Evolutionary conservation across 2,888 invertebrate genomes (phyloP).

Genomic region (Apamea sordens): DNA sequence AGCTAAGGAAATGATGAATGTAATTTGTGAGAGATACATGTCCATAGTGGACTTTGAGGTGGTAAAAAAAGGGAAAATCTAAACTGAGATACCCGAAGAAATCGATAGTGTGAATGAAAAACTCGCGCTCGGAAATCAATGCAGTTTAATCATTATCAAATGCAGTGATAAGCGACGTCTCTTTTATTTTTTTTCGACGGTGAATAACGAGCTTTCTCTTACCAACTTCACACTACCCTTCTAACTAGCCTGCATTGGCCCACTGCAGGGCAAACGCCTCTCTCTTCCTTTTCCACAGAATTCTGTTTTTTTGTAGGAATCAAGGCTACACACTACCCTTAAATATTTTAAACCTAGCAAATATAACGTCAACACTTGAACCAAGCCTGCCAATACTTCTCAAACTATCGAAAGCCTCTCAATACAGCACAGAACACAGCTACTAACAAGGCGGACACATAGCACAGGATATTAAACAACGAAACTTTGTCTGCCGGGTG

Average conservation of each 20-base stretch:
- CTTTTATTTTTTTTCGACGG: not conserved
- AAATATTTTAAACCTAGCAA: conserved; percentile 3
- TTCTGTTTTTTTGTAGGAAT: no score
- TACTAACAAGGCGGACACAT: conserved; percentile 66
- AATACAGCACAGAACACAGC: conserved; percentile 58
- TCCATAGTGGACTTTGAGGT: not conserved
- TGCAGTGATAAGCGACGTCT: not conserved
- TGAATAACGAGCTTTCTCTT: no score
- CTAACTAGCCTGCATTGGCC: no score
- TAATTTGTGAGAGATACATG: not conserved
- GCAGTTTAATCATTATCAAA: not conserved
- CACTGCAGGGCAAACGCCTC: no score
- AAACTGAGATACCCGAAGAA: conserved; percentile 24
- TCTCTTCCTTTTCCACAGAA: no score
- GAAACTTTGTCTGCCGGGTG: conserved; percentile 72
- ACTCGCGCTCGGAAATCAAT: not conserved
- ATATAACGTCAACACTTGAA: not conserved
- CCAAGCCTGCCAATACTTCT: conserved; percentile 39
- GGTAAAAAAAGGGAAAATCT: not conserved
- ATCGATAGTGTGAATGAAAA: conserved; percentile 9
- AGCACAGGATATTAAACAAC: conserved; percentile 70
- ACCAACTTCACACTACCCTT: no score
- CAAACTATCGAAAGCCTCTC: conserved; percentile 48
- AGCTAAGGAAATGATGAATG: not conserved
- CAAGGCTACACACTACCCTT: no score